Conservation (phyloP, 92 coral and sea anemone genomes). For the Meandrina meandrites region DNA sequence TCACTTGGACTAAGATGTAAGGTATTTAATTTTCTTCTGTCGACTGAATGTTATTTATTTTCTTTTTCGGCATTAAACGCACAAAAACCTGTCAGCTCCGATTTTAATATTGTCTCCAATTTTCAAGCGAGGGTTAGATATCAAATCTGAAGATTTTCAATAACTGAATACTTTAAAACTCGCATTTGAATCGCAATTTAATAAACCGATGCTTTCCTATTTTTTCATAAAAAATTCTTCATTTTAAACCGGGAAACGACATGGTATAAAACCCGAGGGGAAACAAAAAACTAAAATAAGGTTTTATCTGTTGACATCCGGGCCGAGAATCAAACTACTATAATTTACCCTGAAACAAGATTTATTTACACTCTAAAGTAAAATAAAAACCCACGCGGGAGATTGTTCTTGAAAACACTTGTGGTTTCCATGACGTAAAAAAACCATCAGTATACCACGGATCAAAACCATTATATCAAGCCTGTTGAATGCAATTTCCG, state of each 20-base stretch:
- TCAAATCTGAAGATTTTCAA: not conserved
- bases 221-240: not conserved
- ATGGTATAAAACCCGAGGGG: not conserved
- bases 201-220: not conserved
- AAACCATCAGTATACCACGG: conserved; percentile 34
- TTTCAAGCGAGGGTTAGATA: conserved; percentile 7
- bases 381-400: conserved; percentile 36
- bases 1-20: not conserved
- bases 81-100: conserved; percentile 20
- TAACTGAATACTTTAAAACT: not conserved
- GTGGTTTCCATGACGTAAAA: conserved; percentile 44
- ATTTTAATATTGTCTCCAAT: conserved; percentile 1
- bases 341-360: conserved; percentile 42
- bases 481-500: conserved; percentile 45
- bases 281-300: conserved; percentile 7
- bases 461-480: conserved; percentile 34
- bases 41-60: conserved; percentile 22
- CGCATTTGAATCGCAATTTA: not conserved
- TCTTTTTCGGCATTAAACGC: conserved; percentile 26
- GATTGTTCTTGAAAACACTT: conserved; percentile 31
- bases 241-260: not conserved
- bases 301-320: conserved; percentile 47
- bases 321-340: conserved; percentile 36
- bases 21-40: conserved; percentile 1
- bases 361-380: conserved; percentile 44